phyloP scores from a whole-genome alignment of 2,888 invertebrate genomes.

The Tachina fera region DNA sequence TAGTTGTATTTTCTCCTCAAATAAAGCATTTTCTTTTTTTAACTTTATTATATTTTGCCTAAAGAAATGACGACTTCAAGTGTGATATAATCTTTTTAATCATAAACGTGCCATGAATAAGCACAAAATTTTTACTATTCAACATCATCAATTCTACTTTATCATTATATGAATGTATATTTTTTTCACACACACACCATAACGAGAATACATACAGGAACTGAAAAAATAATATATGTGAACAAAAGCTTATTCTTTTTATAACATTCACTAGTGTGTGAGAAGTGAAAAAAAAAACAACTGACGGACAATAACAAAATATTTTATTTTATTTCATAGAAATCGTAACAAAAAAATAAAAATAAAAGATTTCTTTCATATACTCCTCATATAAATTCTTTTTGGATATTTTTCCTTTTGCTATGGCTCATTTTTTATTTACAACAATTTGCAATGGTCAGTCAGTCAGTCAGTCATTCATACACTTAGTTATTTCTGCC shows the following conservation, averaged over 20 bases:
- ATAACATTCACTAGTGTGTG: constrained; percentile 33
- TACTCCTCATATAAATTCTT: constrained; percentile 53
- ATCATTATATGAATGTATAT: background rate
- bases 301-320: constrained; percentile 3
- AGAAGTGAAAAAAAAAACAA: constrained; percentile 17
- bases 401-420: constrained; percentile 62
- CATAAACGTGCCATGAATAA: constrained; percentile 71
- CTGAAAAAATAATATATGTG: background rate
- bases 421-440: constrained; percentile 70
- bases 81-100: constrained; percentile 70
- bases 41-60: constrained; percentile 13
- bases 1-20: too few species aligned
- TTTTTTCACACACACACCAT: background rate
- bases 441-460: constrained; percentile 67
- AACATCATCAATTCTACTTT: constrained; percentile 57
- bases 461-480: constrained; percentile 54
- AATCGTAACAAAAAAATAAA: constrained; percentile 35
- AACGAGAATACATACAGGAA: too few species aligned
- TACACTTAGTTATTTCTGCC: constrained; percentile 44
- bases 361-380: constrained; percentile 17
- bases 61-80: constrained; percentile 35
- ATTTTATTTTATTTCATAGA: constrained; percentile 42
- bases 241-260: constrained; percentile 14
- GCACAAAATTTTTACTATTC: constrained; percentile 54
- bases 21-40: background rate